Conservation (phyloP, 2,113 vertebrate species). For the Albula glossodonta region DNA sequence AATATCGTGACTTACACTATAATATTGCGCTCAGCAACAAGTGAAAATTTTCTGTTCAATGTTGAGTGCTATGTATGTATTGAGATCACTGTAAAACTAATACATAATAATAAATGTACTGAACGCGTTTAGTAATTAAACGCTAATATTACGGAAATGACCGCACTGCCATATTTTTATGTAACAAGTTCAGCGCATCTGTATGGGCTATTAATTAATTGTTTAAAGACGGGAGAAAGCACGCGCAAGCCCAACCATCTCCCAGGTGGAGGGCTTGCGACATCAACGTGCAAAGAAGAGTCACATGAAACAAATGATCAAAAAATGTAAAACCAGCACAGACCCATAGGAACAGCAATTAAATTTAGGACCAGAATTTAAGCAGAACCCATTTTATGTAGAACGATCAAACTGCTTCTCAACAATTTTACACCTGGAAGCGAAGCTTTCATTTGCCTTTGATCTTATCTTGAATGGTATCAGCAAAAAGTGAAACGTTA, state of each 20-base stretch:
- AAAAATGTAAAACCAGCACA: conserved; percentile 24
- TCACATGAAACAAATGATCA: conserved; percentile 10
- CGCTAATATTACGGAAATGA: too few species aligned
- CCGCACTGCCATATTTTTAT: background rate
- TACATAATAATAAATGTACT: too few species aligned
- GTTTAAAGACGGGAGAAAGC: background rate
- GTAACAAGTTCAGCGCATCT: conserved; percentile 17
- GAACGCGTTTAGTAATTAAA: too few species aligned
- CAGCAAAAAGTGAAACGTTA: background rate
- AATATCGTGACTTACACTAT: background rate
- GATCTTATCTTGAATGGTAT: background rate
- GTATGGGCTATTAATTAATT: conserved; percentile 8
- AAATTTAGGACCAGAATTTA: background rate
- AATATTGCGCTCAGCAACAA: background rate
- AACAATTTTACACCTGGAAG: background rate
- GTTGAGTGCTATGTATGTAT: background rate
- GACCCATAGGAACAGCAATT: background rate
- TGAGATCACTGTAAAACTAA: too few species aligned
- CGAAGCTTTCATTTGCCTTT: background rate
- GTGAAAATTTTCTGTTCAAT: background rate
- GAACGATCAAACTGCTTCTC: background rate
- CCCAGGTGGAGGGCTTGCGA: conserved; percentile 22
- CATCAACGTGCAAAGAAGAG: conserved; percentile 21
- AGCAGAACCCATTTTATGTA: background rate
- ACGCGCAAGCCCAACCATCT: background rate